Conservation (phyloP, 2,888 invertebrate species). For the Acholoe squamosa region DNA sequence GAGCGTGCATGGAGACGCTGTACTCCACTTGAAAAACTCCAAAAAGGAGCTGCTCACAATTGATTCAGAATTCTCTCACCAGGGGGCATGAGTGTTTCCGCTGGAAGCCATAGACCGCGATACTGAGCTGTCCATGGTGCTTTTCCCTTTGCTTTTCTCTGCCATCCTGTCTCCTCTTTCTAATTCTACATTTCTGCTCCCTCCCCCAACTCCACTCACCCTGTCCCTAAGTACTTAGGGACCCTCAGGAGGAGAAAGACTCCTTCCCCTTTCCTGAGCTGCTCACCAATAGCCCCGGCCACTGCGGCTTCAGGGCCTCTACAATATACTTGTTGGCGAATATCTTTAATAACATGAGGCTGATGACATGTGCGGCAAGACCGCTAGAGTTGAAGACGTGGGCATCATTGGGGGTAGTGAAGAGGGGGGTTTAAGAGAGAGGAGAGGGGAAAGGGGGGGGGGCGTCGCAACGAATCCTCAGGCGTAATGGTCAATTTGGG, state of each 20-base stretch:
- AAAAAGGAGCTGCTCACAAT: conserved; percentile 17
- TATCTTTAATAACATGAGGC: conserved; percentile 39
- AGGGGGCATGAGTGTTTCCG: conserved; percentile 44
- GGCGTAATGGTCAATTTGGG: conserved; percentile 59
- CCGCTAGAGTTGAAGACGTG: conserved; percentile 12
- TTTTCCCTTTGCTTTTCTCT: not conserved
- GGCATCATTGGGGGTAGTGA: not conserved
- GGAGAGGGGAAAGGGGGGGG: not conserved
- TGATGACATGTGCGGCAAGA: conserved; percentile 3
- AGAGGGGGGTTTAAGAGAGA: not conserved
- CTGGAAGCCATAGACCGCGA: not conserved
- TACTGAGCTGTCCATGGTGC: not conserved
- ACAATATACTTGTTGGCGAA: conserved; percentile 46
- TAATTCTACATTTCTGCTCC: not conserved
- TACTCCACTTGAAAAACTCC: not conserved
- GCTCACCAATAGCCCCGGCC: not conserved
- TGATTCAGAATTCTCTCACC: conserved; percentile 43
- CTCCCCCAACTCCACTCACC: not conserved
- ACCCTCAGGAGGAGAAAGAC: conserved; percentile 4
- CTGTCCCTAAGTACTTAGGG: conserved; percentile 18
- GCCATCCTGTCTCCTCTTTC: not conserved
- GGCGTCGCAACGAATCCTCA: not conserved
- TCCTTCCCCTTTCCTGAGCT: not conserved
- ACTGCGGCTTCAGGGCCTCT: conserved; percentile 4
- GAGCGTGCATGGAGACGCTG: not conserved